phyloP scores from a whole-genome alignment of 2,797 vertebrate genomes.

The Sebastes trivittatus region DNA sequence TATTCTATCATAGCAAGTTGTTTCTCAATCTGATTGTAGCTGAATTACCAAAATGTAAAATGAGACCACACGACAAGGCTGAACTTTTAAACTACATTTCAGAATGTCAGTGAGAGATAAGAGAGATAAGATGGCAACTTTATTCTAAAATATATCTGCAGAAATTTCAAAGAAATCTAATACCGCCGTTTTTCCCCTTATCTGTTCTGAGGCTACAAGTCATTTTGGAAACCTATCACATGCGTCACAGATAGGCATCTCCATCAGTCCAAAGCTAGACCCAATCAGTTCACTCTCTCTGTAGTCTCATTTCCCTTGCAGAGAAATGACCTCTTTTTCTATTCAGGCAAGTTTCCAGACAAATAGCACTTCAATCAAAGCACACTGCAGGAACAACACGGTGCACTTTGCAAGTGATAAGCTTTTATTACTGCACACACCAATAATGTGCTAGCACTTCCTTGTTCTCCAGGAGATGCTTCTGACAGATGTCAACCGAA shows the following conservation, averaged over 20 bases:
- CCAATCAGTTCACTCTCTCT: neutral
- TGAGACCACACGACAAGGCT: neutral
- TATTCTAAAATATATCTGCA: slow-evolving; percentile 19
- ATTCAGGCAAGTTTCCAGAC: slow-evolving; percentile 11
- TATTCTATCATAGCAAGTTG: neutral
- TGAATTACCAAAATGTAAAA: slow-evolving; percentile 1
- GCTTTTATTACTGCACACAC: slow-evolving; percentile 11
- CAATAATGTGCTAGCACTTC: neutral
- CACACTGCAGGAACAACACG: neutral
- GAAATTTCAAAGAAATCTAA: slow-evolving; percentile 27
- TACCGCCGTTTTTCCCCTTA: neutral
- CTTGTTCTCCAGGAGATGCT: neutral
- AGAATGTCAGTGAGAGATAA: slow-evolving; percentile 10
- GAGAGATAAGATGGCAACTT: slow-evolving; percentile 8
- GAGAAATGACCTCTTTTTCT: slow-evolving; percentile 11
- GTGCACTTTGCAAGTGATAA: neutral
- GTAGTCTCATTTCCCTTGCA: slow-evolving; percentile 23
- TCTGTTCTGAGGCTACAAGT: slow-evolving; percentile 21
- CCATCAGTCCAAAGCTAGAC: slow-evolving; percentile 22
- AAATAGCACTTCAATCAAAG: slow-evolving; percentile 11
- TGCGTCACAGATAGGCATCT: slow-evolving; percentile 26
- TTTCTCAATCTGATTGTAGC: neutral
- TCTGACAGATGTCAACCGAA: neutral
- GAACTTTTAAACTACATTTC: slow-evolving; percentile 32
- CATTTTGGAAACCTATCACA: slow-evolving; percentile 30